These are phyloP conservation scores for Mionectes macconnelli DNA, from an alignment of 2,113 vertebrate genomes.

Conservation along the genomic window DNA sequence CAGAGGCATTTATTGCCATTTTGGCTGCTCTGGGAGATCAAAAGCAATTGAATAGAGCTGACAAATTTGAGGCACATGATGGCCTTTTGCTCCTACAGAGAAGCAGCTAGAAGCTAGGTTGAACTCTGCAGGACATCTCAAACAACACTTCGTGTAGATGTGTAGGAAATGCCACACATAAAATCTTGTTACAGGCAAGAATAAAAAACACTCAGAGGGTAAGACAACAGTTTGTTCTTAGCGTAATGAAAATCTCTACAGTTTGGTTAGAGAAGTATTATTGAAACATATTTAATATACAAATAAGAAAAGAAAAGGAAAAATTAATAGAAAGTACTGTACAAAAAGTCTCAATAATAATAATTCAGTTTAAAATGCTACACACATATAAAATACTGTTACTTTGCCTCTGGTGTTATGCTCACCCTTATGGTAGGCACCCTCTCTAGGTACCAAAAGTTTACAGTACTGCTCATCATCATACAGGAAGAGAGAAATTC, in stretches of 20 bases:
- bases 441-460: neutral
- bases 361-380: neutral
- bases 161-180: neutral
- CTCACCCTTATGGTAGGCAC: neutral
- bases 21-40: neutral
- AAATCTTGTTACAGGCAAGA: neutral
- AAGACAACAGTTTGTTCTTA: neutral
- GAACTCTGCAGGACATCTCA: neutral
- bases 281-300: neutral
- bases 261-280: neutral
- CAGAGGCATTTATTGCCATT: neutral
- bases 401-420: neutral
- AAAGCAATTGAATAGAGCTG: neutral
- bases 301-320: neutral
- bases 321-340: neutral
- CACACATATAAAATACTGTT: neutral
- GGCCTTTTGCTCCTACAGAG: neutral
- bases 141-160: neutral
- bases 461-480: rapidly evolving
- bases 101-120: neutral
- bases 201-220: neutral
- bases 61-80: neutral
- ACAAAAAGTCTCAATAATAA: neutral
- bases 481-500: neutral
- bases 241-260: neutral